These are phyloP conservation scores for Perithous albicinctus DNA, from an alignment of 2,888 invertebrate genomes.

Conservation along the genomic window DNA sequence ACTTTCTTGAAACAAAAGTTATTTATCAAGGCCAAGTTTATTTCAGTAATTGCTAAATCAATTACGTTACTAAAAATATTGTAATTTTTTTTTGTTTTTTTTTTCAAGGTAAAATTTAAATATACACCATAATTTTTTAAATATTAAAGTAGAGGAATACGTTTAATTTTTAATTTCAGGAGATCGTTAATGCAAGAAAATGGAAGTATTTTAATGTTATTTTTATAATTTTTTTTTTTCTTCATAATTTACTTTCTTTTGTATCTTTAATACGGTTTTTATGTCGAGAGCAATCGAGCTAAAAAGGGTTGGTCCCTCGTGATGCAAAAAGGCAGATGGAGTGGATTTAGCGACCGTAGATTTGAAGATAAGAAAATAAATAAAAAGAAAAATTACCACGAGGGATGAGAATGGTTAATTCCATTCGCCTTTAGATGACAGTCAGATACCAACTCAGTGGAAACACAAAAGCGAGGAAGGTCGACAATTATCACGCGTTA, in stretches of 20 bases:
- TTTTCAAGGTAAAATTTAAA: too few relatives aligned
- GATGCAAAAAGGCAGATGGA: not conserved
- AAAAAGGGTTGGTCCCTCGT: constrained; percentile 3
- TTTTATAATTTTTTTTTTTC: not conserved
- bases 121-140: too few relatives aligned
- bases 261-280: not conserved
- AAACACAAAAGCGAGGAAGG: not conserved
- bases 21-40: not conserved
- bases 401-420: constrained; percentile 4
- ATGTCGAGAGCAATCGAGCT: not conserved
- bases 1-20: not conserved
- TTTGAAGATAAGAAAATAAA: constrained; percentile 25
- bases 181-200: not conserved
- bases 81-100: too few relatives aligned
- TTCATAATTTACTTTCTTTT: not conserved
- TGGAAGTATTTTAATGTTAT: not conserved
- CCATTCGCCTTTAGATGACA: constrained; percentile 7
- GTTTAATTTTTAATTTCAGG: not conserved
- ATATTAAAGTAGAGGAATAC: too few relatives aligned
- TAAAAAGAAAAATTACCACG: not conserved
- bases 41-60: not conserved
- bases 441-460: not conserved
- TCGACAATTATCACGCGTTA: constrained; percentile 52
- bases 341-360: not conserved
- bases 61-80: too few relatives aligned